These are phyloP conservation scores for Aphelinus atriplicis DNA, from an alignment of 1,140 invertebrate species.

Conservation along the genomic window DNA sequence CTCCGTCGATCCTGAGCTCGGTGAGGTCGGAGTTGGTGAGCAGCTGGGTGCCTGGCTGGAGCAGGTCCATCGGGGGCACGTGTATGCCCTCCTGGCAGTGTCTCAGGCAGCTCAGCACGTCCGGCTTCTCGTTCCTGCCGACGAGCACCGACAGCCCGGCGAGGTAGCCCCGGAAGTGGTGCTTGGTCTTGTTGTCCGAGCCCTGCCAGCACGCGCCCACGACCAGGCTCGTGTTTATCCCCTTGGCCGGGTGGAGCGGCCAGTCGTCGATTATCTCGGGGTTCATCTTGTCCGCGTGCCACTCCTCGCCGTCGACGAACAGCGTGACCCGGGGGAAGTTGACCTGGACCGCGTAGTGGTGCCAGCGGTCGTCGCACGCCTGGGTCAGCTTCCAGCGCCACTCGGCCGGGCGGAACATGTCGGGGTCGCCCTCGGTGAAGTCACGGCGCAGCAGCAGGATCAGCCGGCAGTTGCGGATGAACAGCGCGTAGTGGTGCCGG, in stretches of 20 bases:
- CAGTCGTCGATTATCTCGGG: conserved; percentile 99
- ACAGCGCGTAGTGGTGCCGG: conserved; percentile 96
- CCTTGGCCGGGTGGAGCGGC: conserved; percentile 96
- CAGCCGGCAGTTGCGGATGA: conserved; percentile 95
- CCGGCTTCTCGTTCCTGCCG: conserved; percentile 80
- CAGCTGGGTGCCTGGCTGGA: conserved; percentile 80
- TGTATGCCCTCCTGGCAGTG: conserved; percentile 85
- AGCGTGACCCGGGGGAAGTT: conserved; percentile 88
- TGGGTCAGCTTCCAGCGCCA: conserved; percentile 94
- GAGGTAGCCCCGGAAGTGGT: conserved; percentile 87
- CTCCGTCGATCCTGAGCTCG: conserved; percentile 90
- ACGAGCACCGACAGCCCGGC: conserved; percentile 87
- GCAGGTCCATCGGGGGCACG: conserved; percentile 79
- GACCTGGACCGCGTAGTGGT: conserved; percentile 95
- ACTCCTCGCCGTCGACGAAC: conserved; percentile 89
- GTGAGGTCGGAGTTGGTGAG: conserved; percentile 83
- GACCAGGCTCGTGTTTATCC: conserved; percentile 90
- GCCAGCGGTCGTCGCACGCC: conserved; percentile 98
- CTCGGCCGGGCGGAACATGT: conserved; percentile 97
- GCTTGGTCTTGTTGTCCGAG: conserved; percentile 87
- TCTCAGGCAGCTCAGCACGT: conserved; percentile 85
- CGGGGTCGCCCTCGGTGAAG: conserved; percentile 90
- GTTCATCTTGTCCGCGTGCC: conserved; percentile 81
- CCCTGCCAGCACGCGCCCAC: conserved; percentile 99
- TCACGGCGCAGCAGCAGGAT: conserved; percentile 92